Evolutionary conservation across 1,140 invertebrate species (phyloP).

Genomic region (Papilio xuthus): DNA sequence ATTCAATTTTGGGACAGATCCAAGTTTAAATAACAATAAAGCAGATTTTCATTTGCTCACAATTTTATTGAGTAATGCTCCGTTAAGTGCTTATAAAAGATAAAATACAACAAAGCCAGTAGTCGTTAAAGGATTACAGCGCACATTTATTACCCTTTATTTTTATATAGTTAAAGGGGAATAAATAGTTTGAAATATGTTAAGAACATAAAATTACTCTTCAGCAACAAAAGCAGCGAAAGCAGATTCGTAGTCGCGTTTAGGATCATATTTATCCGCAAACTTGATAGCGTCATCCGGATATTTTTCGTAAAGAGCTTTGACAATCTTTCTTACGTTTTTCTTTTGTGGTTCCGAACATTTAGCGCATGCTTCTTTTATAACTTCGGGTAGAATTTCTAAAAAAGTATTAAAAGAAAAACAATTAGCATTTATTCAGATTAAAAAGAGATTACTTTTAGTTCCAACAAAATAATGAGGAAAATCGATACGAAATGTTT

Average conservation of each 20-base stretch:
- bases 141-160: not conserved
- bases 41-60: conserved; percentile 32
- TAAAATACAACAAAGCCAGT: conserved; percentile 6
- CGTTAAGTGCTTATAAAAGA: conserved; percentile 41
- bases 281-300: conserved; percentile 57
- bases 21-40: not conserved
- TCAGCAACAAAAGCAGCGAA: conserved; percentile 57
- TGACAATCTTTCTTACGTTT: conserved; percentile 84
- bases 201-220: conserved; percentile 40
- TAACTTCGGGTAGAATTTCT: conserved; percentile 86
- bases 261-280: conserved; percentile 60
- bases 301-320: conserved; percentile 56
- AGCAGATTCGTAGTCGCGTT: conserved; percentile 53
- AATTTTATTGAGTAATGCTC: conserved; percentile 45
- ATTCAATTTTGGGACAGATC: not conserved
- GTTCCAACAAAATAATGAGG: no score
- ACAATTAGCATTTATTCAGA: conserved; percentile 20
- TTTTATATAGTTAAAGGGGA: not conserved
- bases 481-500: no score
- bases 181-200: not conserved
- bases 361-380: conserved; percentile 84
- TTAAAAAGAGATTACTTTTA: not conserved
- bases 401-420: conserved; percentile 49
- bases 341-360: conserved; percentile 85
- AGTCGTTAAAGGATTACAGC: conserved; percentile 5